Evolutionary conservation across 2,113 vertebrate genomes (phyloP).

Genomic region (Mugil cephalus): DNA sequence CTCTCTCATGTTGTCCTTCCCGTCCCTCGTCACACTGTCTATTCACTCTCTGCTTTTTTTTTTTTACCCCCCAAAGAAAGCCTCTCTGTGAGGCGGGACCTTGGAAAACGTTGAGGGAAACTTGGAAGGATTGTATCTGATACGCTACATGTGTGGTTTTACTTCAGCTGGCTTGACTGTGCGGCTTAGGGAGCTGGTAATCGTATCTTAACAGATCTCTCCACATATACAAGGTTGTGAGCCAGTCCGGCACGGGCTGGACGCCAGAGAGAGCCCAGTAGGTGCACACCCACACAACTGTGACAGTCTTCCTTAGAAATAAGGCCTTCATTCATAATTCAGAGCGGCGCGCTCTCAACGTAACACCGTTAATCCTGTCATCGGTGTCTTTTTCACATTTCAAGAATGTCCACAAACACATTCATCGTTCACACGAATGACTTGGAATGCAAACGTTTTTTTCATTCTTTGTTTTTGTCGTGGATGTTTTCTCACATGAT

Average conservation of each 20-base stretch:
- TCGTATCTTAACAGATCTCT: slow-evolving; percentile 69
- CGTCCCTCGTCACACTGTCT: slow-evolving; percentile 11
- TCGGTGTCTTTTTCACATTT: slow-evolving; percentile 7
- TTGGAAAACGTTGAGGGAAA: slow-evolving; percentile 45
- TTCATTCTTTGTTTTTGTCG: neutral
- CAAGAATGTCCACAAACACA: slow-evolving; percentile 11
- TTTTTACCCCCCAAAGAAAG: slow-evolving; percentile 54
- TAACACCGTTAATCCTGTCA: slow-evolving; percentile 51
- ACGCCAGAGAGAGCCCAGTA: slow-evolving; percentile 49
- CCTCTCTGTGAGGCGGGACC: slow-evolving; percentile 27
- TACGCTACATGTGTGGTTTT: slow-evolving; percentile 57
- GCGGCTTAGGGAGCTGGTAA: slow-evolving; percentile 51
- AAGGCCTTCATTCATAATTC: slow-evolving; percentile 68
- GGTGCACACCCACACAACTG: slow-evolving; percentile 41
- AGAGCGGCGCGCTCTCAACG: slow-evolving; percentile 31
- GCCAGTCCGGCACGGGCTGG: slow-evolving; percentile 61
- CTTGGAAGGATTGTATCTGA: slow-evolving; percentile 44
- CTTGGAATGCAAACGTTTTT: neutral
- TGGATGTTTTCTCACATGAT: slow-evolving; percentile 3
- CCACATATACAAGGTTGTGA: slow-evolving; percentile 58
- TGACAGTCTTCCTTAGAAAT: slow-evolving; percentile 45
- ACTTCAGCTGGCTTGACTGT: slow-evolving; percentile 45
- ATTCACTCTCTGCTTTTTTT: slow-evolving; percentile 30
- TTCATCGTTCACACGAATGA: neutral
- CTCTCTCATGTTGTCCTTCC: slow-evolving; percentile 19